Conservation (phyloP, 1,140 invertebrate species). For the Brachystomella parvula region DNA sequence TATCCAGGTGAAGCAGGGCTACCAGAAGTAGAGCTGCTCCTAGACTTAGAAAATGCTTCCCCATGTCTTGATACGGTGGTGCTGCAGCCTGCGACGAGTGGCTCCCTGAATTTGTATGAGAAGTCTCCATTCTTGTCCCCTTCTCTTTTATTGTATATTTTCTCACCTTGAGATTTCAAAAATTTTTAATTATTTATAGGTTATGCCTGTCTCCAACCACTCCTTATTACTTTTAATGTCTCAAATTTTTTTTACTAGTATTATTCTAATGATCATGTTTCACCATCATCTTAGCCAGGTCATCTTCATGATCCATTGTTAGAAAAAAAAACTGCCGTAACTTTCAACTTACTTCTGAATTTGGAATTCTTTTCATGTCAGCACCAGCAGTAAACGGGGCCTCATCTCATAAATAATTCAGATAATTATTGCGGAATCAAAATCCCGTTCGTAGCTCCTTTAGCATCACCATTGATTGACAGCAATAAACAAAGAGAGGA, state of each 20-base stretch:
- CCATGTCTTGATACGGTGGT: background rate
- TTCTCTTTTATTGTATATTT: background rate
- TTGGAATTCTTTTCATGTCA: background rate
- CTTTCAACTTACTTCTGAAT: background rate
- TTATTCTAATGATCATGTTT: background rate
- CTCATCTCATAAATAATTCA: slow-evolving; percentile 5
- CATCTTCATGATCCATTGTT: background rate
- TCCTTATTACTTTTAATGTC: background rate
- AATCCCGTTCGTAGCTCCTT: background rate
- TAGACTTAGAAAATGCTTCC: background rate
- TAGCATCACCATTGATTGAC: background rate
- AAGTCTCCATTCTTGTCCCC: background rate
- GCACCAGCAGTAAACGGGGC: background rate
- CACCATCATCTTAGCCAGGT: background rate
- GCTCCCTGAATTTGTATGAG: background rate
- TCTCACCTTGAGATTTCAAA: slow-evolving; percentile 3
- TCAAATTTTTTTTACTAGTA: no score
- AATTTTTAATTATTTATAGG: background rate
- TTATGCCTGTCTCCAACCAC: background rate
- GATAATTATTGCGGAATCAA: slow-evolving; percentile 2
- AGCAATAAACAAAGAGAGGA: background rate
- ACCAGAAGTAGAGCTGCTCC: background rate
- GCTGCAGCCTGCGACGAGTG: background rate
- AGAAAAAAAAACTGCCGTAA: background rate
- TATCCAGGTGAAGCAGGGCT: background rate